Evolutionary conservation across 2,797 vertebrate species (phyloP).

Genomic region (Syngnathus acus): DNA sequence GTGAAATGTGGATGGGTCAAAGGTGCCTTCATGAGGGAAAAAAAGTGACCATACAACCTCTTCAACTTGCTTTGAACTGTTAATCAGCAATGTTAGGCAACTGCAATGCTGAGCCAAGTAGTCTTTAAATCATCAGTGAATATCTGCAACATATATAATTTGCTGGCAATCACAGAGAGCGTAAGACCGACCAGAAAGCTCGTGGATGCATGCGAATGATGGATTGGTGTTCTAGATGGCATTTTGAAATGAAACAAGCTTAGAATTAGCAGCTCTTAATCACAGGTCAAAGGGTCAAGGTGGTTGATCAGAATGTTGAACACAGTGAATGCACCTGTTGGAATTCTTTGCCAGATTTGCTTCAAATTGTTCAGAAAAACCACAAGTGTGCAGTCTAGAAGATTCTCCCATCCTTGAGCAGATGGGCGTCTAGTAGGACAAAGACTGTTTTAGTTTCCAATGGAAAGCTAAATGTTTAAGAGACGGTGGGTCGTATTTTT

Average conservation of each 20-base stretch:
- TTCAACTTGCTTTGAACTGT: slow-evolving; percentile 5
- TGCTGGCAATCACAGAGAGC: slow-evolving; percentile 33
- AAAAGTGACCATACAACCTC: not conserved
- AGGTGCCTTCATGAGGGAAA: not conserved
- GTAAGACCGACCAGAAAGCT: slow-evolving; percentile 17
- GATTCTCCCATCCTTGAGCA: slow-evolving; percentile 14
- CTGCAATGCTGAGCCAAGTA: slow-evolving; percentile 2
- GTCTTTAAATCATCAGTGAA: slow-evolving; percentile 46
- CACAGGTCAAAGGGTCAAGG: slow-evolving; percentile 24
- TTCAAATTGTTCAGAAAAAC: slow-evolving; percentile 22
- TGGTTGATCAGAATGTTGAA: slow-evolving; percentile 13
- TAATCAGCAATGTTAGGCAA: not conserved
- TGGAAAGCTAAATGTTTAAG: slow-evolving; percentile 27
- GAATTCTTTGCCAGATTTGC: slow-evolving; percentile 8
- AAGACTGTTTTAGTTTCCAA: slow-evolving; percentile 45
- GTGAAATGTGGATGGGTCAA: not conserved
- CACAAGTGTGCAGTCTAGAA: slow-evolving; percentile 17
- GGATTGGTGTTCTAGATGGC: slow-evolving; percentile 40
- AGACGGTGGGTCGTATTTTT: slow-evolving; percentile 45
- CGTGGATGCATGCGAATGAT: slow-evolving; percentile 15
- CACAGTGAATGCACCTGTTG: slow-evolving; percentile 11
- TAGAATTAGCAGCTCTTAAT: slow-evolving; percentile 13
- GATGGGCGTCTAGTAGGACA: slow-evolving; percentile 30
- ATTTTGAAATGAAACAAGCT: slow-evolving; percentile 36
- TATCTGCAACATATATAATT: slow-evolving; percentile 53